Percentiles rank a stretch among this genome's conserved stretches.
phyloP scores from a whole-genome alignment of 2,888 invertebrate genomes.

The Oligia strigilis region DNA sequence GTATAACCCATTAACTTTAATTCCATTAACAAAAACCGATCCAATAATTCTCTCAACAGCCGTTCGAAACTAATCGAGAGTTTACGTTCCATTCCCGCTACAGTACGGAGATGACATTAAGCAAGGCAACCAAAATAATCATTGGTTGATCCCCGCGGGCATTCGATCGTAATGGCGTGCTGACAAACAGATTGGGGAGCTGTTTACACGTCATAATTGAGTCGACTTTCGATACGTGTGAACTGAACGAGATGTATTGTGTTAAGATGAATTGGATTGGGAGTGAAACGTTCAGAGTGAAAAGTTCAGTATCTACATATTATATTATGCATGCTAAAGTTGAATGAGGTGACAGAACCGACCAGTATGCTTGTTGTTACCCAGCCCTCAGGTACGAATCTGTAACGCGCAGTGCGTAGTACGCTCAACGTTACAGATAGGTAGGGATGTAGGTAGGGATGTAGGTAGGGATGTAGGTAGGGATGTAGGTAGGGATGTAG shows the following conservation, averaged over 20 bases:
- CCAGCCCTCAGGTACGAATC: not conserved
- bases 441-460: too few relatives aligned
- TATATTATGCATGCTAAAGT: not conserved
- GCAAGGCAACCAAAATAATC: conserved; percentile 50
- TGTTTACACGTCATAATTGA: conserved; percentile 69
- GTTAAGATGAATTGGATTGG: not conserved
- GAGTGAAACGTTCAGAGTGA: not conserved
- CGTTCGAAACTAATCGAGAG: conserved; percentile 36
- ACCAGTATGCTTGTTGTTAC: not conserved
- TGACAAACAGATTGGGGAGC: conserved; percentile 64
- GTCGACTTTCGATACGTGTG: conserved; percentile 57
- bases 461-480: too few relatives aligned
- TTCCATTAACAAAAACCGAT: conserved; percentile 38
- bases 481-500: too few relatives aligned
- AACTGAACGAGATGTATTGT: conserved; percentile 26
- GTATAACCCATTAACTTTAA: conserved; percentile 9
- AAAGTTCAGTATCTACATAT: not conserved
- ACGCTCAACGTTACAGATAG: too few relatives aligned
- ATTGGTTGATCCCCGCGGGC: conserved; percentile 45
- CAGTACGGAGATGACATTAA: conserved; percentile 20
- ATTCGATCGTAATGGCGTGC: conserved; percentile 44
- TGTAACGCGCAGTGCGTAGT: not conserved
- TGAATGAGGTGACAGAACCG: not conserved
- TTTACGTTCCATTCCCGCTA: conserved; percentile 41
- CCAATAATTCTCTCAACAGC: conserved; percentile 51